phyloP scores from a whole-genome alignment of 2,113 vertebrate species.

The Suricata suricatta region DNA sequence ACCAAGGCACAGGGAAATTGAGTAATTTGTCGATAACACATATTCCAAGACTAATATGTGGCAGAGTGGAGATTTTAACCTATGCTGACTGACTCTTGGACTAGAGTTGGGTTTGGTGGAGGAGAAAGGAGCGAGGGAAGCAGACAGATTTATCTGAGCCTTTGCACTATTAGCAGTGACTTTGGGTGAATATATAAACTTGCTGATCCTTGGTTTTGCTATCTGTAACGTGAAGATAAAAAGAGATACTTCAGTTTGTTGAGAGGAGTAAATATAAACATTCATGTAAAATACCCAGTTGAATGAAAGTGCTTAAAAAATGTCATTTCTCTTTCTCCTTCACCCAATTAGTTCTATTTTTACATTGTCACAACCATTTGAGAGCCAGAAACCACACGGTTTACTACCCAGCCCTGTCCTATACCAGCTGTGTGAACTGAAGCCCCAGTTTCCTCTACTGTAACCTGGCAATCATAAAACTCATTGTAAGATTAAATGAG shows the following conservation, averaged over 20 bases:
- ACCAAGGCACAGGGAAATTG: background rate
- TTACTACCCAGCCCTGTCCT: background rate
- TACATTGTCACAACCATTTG: background rate
- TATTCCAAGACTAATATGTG: background rate
- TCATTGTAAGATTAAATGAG: conserved; percentile 23
- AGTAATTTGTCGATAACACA: background rate
- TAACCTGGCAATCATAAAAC: background rate
- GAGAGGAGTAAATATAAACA: background rate
- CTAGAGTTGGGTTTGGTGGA: background rate
- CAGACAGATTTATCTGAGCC: background rate
- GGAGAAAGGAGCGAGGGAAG: background rate
- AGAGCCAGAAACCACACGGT: background rate
- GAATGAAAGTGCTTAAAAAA: background rate
- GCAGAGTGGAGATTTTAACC: background rate
- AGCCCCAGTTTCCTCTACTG: background rate
- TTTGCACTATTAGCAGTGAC: background rate
- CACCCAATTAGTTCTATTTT: background rate
- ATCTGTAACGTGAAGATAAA: background rate
- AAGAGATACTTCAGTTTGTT: background rate
- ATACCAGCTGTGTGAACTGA: background rate
- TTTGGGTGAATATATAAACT: background rate
- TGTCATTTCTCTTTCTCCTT: background rate
- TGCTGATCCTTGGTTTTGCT: background rate
- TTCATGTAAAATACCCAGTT: background rate
- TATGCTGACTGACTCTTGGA: background rate